Base-by-base conservation (phyloP, 1,140 invertebrate genomes). In the Saccostrea cuccullata region DNA sequence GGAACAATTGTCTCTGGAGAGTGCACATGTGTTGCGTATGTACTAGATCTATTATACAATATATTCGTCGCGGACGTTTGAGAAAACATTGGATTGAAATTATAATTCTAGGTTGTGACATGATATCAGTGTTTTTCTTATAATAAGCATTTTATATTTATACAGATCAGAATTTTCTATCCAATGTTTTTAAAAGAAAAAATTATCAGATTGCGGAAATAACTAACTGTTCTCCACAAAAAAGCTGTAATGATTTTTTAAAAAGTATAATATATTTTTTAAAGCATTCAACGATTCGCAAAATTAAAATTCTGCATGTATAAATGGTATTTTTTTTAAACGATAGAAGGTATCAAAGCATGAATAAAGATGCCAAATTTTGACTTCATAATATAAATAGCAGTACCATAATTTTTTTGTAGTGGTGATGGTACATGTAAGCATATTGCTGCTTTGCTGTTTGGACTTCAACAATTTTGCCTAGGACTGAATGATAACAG, bases 11-110 rank as follows among this genome's bases (percentile, higher is more conserved):
- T 20, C 56, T 85, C 84, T 23, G 84, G 56, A 55, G 84, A 85
- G n/a, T 85, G 84, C 84, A 85, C 84, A 56, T 85, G 84, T 85
- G 84, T 85, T 58, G 84, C 84, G 84, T 85, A 85, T 55, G 84
- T 84, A 47, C 47, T 47, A 3, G 9, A 47, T n/a, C n/a, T n/a
- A n/a, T n/a, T n/a, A n/a, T n/a, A n/a, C n/a, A n/a, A n/a, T n/a
- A n/a, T n/a, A n/a, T n/a, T n/a, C n/a, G n/a, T n/a, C n/a, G n/a
- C n/a, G n/a, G n/a, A n/a, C n/a, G n/a, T n/a, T n/a, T n/a, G n/a
- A n/a, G n/a, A n/a, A n/a, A n/a, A n/a, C n/a, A n/a, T n/a, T n/a
- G n/a, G n/a, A n/a, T n/a, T n/a, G n/a, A n/a, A n/a, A n/a, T n/a
- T n/a, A n/a, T n/a, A n/a, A n/a, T n/a, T n/a, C n/a, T n/a, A n/a